Conservation (phyloP, 2,888 invertebrate species). For the Spisula subtruncata region DNA sequence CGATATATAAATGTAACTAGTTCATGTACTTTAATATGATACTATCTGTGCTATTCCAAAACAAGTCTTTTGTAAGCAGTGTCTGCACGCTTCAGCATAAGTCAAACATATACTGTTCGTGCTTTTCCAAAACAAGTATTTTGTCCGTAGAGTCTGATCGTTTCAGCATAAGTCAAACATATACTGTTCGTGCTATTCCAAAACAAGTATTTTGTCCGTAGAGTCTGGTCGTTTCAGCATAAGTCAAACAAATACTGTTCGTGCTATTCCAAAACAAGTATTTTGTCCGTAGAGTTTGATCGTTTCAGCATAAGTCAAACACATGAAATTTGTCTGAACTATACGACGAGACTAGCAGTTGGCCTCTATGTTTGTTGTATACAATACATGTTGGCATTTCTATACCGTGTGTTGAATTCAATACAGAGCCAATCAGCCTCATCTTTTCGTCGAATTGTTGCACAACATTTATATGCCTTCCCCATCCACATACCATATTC, state of each 20-base stretch:
- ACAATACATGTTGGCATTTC: conserved; percentile 30
- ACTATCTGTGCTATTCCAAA: too few relatives aligned
- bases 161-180: too few relatives aligned
- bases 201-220: neutral
- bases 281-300: neutral
- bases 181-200: neutral
- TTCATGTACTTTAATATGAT: too few relatives aligned
- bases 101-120: too few relatives aligned
- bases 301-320: neutral
- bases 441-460: conserved; percentile 16
- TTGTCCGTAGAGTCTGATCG: too few relatives aligned
- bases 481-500: conserved; percentile 14
- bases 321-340: conserved; percentile 18
- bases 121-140: too few relatives aligned
- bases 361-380: neutral
- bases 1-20: too few relatives aligned
- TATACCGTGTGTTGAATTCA: conserved; percentile 27
- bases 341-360: conserved; percentile 12
- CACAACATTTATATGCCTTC: neutral
- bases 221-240: neutral
- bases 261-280: neutral
- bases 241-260: neutral
- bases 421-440: neutral
- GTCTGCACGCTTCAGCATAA: too few relatives aligned
- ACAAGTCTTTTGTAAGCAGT: too few relatives aligned